Base-by-base conservation (phyloP, 2,113 vertebrate genomes). In the Gallinago media region DNA sequence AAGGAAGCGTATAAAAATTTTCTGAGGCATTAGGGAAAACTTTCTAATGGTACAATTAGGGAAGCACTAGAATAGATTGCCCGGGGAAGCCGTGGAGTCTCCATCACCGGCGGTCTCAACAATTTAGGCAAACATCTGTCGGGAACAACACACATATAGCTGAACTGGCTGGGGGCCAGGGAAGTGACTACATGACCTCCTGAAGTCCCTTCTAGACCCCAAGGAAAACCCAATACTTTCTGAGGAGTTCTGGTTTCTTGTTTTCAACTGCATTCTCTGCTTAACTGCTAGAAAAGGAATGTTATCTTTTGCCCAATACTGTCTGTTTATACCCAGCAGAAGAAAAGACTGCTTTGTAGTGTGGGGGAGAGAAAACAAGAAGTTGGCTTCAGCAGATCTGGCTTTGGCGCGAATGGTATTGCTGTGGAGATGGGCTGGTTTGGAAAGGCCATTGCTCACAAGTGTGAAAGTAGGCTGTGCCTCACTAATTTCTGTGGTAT, bases 21-120 rank as follows among this genome's bases (percentile, higher is more conserved):
- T 96, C 91, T 94, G 86, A 92, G 95, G 70, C 95, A 97, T 96
- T 95, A 91, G 95, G 95, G 96, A 96, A 96, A 96, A 96, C 86
- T 92, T 96, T 89, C 93, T 91, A 96, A 95, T 91, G 81, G 89
- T 78, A 96, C 94, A 96, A 97, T 95, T 97, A 97, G 89, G 80
- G 89, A 91, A 96, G 76, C 46, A 94, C 89, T 85, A 84, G 89
- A 95, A 82, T 38, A 95, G 87, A 95, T 92, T 93, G 95, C 95
- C 95, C 94, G 94, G 93, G 95, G 96, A 97, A 96, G 93, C 68
- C 15, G 3, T 62, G 89, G 89, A 96, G 73, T 68, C 93, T 91
- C 87, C 81, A 62, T 26, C 93, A 73, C 66, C 70, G 89, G 84
- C 76, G 1, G 86, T 89, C 91, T 92, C 89, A 81, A 82, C 89